These are phyloP conservation scores for Scolopax rusticola DNA, from an alignment of 2,797 vertebrate genomes.

Conservation along the genomic window DNA sequence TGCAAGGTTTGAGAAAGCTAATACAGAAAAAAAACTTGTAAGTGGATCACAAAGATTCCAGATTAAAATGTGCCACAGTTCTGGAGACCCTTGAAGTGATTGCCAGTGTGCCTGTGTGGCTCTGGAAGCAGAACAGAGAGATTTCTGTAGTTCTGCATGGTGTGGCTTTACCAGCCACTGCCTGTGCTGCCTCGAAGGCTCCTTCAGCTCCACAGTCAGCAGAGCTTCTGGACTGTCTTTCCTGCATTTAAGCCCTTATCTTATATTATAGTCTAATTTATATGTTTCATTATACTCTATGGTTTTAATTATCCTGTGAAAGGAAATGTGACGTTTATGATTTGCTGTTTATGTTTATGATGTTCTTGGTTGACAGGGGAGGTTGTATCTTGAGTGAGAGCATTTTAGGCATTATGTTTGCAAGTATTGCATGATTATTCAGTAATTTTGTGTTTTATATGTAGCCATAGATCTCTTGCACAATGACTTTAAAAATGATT, in stretches of 20 bases:
- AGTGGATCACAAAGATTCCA: background rate
- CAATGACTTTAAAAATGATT: background rate
- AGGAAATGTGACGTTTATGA: background rate
- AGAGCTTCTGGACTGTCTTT: background rate
- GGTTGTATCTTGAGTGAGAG: background rate
- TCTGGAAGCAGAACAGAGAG: background rate
- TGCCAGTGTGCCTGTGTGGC: accelerated
- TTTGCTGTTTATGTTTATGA: background rate
- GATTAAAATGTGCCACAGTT: background rate
- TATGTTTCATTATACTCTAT: background rate
- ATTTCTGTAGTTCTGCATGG: background rate
- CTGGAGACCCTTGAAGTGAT: background rate
- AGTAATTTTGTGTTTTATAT: background rate
- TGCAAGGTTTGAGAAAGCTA: background rate
- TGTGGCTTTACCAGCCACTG: background rate
- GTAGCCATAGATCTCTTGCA: background rate
- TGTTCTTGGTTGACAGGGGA: background rate
- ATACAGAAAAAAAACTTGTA: background rate
- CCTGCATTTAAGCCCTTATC: background rate
- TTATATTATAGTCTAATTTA: background rate
- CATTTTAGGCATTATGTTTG: background rate
- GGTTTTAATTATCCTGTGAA: background rate
- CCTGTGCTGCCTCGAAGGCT: background rate
- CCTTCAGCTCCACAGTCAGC: background rate
- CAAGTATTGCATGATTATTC: background rate